These are phyloP conservation scores for Vombatus ursinus DNA, from an alignment of 2,113 vertebrate genomes.

Conservation along the genomic window DNA sequence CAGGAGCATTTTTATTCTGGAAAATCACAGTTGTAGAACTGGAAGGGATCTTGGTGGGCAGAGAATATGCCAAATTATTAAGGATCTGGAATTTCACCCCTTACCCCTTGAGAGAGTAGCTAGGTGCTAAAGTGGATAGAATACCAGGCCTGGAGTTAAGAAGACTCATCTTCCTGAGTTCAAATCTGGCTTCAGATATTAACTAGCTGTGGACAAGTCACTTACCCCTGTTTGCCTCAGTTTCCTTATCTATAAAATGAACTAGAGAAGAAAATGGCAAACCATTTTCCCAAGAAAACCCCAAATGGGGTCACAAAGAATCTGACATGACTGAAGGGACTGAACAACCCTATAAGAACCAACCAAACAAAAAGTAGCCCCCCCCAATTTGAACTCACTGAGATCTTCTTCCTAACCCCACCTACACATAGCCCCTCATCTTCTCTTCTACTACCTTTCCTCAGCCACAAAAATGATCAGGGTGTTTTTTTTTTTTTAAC, in stretches of 20 bases:
- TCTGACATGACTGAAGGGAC: not conserved
- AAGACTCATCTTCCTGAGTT: not conserved
- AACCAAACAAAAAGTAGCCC: not conserved
- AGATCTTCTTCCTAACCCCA: not conserved
- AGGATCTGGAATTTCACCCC: not conserved
- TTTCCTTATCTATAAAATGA: not conserved
- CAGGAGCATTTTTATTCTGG: not conserved
- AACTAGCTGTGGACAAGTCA: not conserved
- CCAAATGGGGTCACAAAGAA: not conserved
- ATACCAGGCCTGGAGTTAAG: not conserved
- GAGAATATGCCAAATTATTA: not conserved
- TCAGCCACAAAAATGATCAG: not conserved
- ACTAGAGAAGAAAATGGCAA: not conserved
- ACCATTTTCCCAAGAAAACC: not conserved
- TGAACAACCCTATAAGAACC: not conserved
- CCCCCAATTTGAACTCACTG: not conserved
- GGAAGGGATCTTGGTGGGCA: not conserved
- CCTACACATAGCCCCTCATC: too few relatives aligned
- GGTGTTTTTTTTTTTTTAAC: not conserved
- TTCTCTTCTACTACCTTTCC: constrained; percentile 25
- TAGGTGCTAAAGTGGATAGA: not conserved
- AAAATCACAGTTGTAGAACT: not conserved
- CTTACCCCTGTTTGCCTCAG: not conserved
- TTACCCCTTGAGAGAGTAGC: not conserved
- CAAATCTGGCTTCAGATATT: not conserved